Conservation (phyloP, 2,797 vertebrate genomes). For the Pachyuromys duprasi region DNA sequence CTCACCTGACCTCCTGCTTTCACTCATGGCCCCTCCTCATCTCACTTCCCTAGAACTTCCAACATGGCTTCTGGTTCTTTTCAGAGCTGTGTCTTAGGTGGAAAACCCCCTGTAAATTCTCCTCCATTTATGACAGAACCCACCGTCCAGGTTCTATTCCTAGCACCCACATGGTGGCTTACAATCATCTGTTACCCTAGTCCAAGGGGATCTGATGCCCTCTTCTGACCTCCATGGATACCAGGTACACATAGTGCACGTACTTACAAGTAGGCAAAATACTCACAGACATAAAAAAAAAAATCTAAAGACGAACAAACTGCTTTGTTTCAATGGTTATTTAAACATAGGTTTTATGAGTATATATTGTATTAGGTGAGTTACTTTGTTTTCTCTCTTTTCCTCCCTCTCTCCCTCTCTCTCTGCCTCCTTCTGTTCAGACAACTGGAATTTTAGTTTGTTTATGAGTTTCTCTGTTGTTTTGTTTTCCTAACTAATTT, state of each 20-base stretch:
- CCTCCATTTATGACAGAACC: not conserved
- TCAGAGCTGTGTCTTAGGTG: not conserved
- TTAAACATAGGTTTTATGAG: not conserved
- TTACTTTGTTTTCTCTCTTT: not conserved
- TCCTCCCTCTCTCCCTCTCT: too few species aligned
- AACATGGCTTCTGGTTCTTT: not conserved
- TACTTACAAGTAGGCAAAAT: not conserved
- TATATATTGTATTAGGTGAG: not conserved
- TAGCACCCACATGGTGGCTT: not conserved
- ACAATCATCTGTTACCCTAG: not conserved
- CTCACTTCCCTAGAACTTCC: not conserved
- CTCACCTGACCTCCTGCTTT: not conserved
- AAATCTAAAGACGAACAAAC: not conserved
- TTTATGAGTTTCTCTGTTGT: not conserved
- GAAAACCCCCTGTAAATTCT: too few species aligned
- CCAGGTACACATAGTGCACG: not conserved
- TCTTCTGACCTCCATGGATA: not conserved
- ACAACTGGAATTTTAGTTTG: not conserved
- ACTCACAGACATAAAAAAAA: not conserved
- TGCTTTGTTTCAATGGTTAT: not conserved
- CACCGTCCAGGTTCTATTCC: not conserved
- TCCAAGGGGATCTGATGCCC: not conserved
- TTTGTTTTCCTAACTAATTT: constrained; percentile 41
- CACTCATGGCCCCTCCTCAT: not conserved
- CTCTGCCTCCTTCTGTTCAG: too few species aligned